phyloP scores from a whole-genome alignment of 2,797 vertebrate genomes.

The Sciaenops ocellatus region DNA sequence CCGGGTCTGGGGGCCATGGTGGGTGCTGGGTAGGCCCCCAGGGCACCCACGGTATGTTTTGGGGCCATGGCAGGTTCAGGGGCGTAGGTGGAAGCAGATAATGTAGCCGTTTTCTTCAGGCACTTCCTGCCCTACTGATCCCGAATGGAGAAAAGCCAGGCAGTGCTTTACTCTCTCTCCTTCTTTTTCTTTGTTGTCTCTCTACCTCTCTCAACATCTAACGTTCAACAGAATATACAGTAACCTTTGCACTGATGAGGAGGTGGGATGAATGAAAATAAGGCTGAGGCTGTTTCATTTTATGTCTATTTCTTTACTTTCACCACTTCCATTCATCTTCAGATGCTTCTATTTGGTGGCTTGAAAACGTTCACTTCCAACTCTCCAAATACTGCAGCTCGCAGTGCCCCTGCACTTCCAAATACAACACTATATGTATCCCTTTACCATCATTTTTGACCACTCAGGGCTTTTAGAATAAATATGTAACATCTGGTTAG shows the following conservation, averaged over 20 bases:
- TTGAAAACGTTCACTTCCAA: background rate
- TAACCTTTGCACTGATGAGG: constrained; percentile 39
- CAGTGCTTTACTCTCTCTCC: constrained; percentile 15
- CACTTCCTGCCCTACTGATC: constrained; percentile 59
- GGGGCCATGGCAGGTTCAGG: constrained; percentile 32
- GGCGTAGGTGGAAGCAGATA: constrained; percentile 53
- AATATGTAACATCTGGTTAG: too few species aligned
- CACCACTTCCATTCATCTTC: constrained; percentile 24
- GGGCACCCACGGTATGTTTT: constrained; percentile 4
- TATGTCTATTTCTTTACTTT: constrained; percentile 4
- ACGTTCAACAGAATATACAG: constrained; percentile 38
- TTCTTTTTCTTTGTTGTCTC: background rate
- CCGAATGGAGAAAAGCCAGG: constrained; percentile 51
- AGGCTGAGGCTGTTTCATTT: constrained; percentile 11
- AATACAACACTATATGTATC: too few species aligned
- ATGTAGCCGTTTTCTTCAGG: constrained; percentile 49
- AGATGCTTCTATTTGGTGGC: background rate
- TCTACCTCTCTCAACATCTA: constrained; percentile 20
- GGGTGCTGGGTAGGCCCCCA: constrained; percentile 11
- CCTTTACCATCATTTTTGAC: too few species aligned
- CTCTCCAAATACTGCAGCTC: too few species aligned
- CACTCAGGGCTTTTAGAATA: too few species aligned
- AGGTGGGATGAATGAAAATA: constrained; percentile 53
- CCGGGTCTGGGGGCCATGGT: constrained; percentile 1
- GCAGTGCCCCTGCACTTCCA: too few species aligned